phyloP scores from a whole-genome alignment of 64 coral and sea anemone species.

The Platygyra sinensis region DNA sequence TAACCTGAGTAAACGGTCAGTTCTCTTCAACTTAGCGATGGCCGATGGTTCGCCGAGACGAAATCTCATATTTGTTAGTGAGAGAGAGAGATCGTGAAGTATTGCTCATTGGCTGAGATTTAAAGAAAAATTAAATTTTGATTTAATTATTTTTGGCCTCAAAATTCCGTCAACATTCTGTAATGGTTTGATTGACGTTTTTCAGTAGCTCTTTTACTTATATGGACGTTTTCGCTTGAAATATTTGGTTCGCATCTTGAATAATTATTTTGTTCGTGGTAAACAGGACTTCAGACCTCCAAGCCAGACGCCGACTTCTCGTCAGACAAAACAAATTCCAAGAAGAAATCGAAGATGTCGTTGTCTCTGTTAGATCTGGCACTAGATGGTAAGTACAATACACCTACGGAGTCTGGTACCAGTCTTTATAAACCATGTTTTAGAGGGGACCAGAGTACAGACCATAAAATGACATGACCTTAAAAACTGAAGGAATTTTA shows the following conservation, averaged over 20 bases:
- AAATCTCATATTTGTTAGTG: not conserved
- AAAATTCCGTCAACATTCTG: too few species aligned
- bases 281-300: not conserved
- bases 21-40: not conserved
- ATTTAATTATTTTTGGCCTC: too few species aligned
- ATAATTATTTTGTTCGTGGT: not conserved
- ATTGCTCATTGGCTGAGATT: too few species aligned
- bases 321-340: not conserved
- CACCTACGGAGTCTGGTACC: not conserved
- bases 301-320: not conserved
- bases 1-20: not conserved
- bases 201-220: too few species aligned
- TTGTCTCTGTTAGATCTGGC: slow-evolving; percentile 24
- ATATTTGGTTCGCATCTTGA: too few species aligned
- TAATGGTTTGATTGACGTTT: too few species aligned
- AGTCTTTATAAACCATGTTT: not conserved
- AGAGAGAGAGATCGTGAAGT: too few species aligned
- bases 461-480: too few species aligned
- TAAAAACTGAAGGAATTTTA: too few species aligned
- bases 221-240: too few species aligned
- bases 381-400: not conserved
- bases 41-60: not conserved
- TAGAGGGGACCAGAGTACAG: not conserved
- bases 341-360: not conserved
- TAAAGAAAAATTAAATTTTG: too few species aligned